Conservation (phyloP, 2,888 invertebrate genomes). For the Meghimatium bilineatum region DNA sequence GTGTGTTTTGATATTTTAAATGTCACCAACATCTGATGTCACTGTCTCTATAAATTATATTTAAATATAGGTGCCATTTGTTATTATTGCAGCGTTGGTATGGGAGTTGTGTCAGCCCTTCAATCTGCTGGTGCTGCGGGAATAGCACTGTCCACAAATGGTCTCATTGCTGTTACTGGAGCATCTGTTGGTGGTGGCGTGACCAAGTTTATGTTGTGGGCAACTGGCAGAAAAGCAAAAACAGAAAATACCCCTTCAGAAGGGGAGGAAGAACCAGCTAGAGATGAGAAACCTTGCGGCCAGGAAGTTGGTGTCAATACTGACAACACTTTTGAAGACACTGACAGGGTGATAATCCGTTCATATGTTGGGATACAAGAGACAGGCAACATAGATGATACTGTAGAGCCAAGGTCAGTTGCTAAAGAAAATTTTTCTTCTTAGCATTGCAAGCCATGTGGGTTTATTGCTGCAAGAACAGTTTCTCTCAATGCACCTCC, state of each 20-base stretch:
- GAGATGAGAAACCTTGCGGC: neutral
- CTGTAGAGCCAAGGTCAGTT: too few relatives aligned
- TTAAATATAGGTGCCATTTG: neutral
- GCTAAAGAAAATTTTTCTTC: too few relatives aligned
- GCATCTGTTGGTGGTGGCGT: neutral
- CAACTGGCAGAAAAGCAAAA: neutral
- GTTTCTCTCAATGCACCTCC: too few relatives aligned
- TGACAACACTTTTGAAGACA: neutral
- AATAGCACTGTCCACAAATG: neutral
- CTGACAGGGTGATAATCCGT: too few relatives aligned
- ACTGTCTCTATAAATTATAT: neutral
- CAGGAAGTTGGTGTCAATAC: neutral
- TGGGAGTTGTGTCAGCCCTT: conserved; percentile 3
- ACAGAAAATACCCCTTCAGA: neutral
- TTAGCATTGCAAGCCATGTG: too few relatives aligned
- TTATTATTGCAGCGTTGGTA: conserved; percentile 4
- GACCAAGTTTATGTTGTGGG: neutral
- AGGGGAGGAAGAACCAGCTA: neutral
- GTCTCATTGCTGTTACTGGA: neutral
- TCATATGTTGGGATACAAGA: too few relatives aligned
- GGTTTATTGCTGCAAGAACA: too few relatives aligned
- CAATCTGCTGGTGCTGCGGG: conserved; percentile 10
- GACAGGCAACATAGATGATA: too few relatives aligned
- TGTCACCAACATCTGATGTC: neutral
- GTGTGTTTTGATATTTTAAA: neutral